Conservation (phyloP, 1,140 invertebrate genomes). For the Heliconius eleuchia region DNA sequence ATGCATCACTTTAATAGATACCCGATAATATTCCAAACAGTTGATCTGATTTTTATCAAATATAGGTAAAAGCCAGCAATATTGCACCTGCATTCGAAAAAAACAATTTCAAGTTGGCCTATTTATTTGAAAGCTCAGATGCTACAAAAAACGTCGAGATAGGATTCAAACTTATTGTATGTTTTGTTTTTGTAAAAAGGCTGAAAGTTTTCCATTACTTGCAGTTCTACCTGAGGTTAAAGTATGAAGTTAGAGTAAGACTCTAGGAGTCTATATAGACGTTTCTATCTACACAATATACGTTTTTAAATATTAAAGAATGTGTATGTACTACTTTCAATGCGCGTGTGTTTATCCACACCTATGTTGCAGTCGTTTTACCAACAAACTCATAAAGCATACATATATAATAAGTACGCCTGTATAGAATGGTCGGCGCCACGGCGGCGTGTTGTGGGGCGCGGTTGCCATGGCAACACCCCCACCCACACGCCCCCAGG, state of each 20-base stretch:
- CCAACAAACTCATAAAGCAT: constrained; percentile 72
- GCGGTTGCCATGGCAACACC: constrained; percentile 66
- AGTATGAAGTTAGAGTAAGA: not conserved
- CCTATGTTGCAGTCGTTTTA: constrained; percentile 57
- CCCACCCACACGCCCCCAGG: constrained; percentile 45
- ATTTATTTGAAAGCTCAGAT: not conserved
- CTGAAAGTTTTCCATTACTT: not conserved
- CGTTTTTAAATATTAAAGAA: constrained; percentile 39
- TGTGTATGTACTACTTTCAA: constrained; percentile 35
- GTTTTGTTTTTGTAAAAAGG: not conserved
- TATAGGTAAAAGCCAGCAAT: constrained; percentile 12
- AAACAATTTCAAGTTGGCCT: constrained; percentile 9
- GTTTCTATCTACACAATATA: constrained; percentile 25
- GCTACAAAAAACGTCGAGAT: not conserved
- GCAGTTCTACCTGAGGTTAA: not conserved
- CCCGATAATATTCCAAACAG: constrained; percentile 3
- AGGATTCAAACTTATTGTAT: not conserved
- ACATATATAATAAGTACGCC: constrained; percentile 56
- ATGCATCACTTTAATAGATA: not conserved
- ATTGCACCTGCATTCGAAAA: not conserved
- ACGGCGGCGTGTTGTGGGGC: constrained; percentile 76
- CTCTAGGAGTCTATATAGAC: not conserved
- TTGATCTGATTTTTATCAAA: constrained; percentile 11
- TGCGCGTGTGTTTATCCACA: constrained; percentile 50
- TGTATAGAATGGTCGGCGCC: constrained; percentile 65